phyloP scores from a whole-genome alignment of 2,888 invertebrate species.

The Plemyria rubiginata region DNA sequence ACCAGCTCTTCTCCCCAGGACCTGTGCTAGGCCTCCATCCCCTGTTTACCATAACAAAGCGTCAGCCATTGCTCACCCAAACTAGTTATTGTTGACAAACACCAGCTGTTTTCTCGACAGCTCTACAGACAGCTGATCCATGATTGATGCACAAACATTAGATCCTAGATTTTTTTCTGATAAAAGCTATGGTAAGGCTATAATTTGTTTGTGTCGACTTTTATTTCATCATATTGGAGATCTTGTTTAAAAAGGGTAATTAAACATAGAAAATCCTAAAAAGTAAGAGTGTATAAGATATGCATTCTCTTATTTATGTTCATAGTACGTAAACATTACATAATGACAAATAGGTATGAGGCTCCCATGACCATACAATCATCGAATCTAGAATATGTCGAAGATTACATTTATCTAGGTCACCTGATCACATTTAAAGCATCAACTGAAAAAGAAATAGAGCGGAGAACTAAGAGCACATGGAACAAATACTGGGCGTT shows the following conservation, averaged over 20 bases:
- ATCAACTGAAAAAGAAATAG: too few relatives aligned
- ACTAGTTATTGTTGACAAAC: conserved; percentile 40
- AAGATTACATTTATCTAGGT: too few relatives aligned
- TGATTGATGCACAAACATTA: conserved; percentile 26
- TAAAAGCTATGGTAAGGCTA: neutral
- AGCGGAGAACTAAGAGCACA: too few relatives aligned
- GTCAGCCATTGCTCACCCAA: conserved; percentile 43
- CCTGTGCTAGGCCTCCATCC: conserved; percentile 38
- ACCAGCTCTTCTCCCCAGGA: conserved; percentile 46
- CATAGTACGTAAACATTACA: neutral
- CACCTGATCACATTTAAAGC: too few relatives aligned
- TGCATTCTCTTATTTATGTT: neutral
- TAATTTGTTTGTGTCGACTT: neutral
- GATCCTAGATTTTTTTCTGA: neutral
- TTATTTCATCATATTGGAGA: neutral
- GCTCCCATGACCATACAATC: too few relatives aligned
- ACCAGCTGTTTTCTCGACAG: conserved; percentile 36
- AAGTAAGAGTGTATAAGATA: neutral
- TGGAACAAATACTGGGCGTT: too few relatives aligned
- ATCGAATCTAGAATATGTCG: too few relatives aligned
- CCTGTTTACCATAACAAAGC: conserved; percentile 52
- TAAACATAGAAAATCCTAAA: neutral
- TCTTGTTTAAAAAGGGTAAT: conserved; percentile 1
- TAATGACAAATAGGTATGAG: too few relatives aligned
- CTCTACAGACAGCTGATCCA: conserved; percentile 38